These are phyloP conservation scores for Dicaeum eximium DNA, from an alignment of 2,113 vertebrate species.

Conservation along the genomic window DNA sequence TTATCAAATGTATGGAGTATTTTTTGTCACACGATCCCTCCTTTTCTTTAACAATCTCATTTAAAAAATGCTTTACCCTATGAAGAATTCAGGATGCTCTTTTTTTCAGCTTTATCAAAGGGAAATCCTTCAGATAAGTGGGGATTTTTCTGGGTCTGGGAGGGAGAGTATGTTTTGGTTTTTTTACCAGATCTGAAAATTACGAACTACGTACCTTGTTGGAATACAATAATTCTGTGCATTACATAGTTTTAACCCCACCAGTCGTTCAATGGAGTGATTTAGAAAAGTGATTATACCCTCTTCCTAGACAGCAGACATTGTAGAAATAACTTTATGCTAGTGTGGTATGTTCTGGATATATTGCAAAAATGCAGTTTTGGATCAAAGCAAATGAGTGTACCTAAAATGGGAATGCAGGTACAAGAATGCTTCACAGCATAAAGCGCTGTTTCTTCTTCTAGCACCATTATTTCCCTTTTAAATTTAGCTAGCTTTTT, in stretches of 20 bases:
- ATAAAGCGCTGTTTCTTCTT: neutral
- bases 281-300: neutral
- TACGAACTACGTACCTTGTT: neutral
- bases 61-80: neutral
- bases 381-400: neutral
- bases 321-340: neutral
- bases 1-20: fast-evolving
- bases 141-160: neutral
- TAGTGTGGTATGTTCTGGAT: neutral
- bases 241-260: neutral
- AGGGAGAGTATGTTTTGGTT: neutral
- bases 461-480: neutral
- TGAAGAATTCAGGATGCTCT: neutral
- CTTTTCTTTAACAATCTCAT: neutral
- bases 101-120: conserved; percentile 13
- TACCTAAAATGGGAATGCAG: neutral
- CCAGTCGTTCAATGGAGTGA: neutral
- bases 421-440: neutral
- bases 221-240: neutral
- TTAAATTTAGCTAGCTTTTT: neutral
- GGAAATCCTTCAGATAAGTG: conserved; percentile 10
- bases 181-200: neutral
- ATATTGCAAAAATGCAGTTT: neutral
- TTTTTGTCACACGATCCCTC: neutral
- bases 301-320: neutral